A percentile compares a stretch with the other conserved stretches of the same genome.
Evolutionary conservation across 2,797 vertebrate species (phyloP).

Genomic region (Onychomys arenicola): DNA sequence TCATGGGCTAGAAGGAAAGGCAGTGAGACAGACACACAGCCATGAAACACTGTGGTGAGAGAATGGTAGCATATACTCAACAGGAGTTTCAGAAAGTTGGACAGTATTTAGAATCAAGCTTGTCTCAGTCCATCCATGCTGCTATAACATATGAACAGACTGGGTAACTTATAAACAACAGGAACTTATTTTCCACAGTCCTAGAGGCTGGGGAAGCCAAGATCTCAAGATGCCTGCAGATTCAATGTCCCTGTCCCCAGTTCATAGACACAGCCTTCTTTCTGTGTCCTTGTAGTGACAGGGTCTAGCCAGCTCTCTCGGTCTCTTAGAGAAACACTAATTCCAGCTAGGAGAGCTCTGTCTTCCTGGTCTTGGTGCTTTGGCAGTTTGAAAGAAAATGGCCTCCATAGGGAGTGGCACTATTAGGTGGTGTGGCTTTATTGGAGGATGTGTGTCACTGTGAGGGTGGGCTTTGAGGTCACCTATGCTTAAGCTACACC

Average conservation of each 20-base stretch:
- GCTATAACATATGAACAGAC: background rate
- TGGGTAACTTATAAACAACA: background rate
- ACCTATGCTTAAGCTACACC: background rate
- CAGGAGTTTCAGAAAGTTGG: background rate
- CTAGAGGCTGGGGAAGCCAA: background rate
- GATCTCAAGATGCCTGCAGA: background rate
- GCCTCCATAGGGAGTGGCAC: background rate
- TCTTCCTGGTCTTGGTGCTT: background rate
- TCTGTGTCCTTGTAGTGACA: background rate
- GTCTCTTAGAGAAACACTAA: background rate
- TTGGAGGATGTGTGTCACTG: background rate
- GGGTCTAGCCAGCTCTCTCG: background rate
- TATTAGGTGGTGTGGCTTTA: background rate
- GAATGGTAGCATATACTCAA: background rate
- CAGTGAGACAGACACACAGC: background rate
- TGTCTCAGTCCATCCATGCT: background rate
- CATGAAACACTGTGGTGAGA: background rate
- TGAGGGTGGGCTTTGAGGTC: background rate
- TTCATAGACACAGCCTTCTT: background rate
- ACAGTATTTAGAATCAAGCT: background rate
- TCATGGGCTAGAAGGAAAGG: constrained; percentile 20
- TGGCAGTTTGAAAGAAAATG: background rate
- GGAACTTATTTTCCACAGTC: background rate
- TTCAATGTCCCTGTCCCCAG: background rate
- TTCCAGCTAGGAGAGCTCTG: background rate